These are phyloP conservation scores for Ramphastos sulfuratus DNA, from an alignment of 2,113 vertebrate genomes.

Conservation along the genomic window DNA sequence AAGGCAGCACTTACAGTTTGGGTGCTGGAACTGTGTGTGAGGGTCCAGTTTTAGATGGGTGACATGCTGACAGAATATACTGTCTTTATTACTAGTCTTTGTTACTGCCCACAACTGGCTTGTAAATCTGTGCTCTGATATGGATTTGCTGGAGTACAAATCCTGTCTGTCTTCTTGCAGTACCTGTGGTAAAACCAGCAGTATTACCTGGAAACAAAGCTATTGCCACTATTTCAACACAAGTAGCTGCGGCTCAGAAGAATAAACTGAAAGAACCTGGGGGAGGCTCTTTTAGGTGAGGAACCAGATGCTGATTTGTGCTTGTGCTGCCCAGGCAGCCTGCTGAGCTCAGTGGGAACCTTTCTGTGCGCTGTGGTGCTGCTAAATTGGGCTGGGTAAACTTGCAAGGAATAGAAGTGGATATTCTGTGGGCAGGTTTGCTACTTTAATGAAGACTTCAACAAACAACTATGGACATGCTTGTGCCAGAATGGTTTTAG, in stretches of 20 bases:
- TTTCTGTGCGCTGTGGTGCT: not conserved
- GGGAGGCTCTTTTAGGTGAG: conserved; percentile 92
- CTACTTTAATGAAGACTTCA: not conserved
- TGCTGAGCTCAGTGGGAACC: not conserved
- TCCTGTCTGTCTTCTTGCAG: conserved; percentile 67
- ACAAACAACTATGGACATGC: not conserved
- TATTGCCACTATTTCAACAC: conserved; percentile 75
- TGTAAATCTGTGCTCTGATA: not conserved
- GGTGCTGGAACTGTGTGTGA: not conserved
- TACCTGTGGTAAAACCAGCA: conserved; percentile 83
- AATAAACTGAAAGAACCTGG: conserved; percentile 91
- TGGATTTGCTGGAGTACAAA: not conserved
- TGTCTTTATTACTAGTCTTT: not conserved
- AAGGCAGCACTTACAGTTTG: not conserved
- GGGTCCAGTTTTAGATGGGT: not conserved
- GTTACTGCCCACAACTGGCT: not conserved
- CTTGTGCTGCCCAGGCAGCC: not conserved
- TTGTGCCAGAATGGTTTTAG: conserved; percentile 22
- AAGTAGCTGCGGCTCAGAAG: conserved; percentile 83
- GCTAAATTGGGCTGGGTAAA: not conserved
- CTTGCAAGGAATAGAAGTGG: not conserved
- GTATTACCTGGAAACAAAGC: conserved; percentile 83
- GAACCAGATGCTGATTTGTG: not conserved
- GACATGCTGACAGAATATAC: not conserved
- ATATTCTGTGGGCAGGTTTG: not conserved